Evolutionary conservation across 2,113 vertebrate genomes (phyloP), one percentile per base, ranked within the genome.

Genomic region (Lepisosteus oculatus): DNA sequence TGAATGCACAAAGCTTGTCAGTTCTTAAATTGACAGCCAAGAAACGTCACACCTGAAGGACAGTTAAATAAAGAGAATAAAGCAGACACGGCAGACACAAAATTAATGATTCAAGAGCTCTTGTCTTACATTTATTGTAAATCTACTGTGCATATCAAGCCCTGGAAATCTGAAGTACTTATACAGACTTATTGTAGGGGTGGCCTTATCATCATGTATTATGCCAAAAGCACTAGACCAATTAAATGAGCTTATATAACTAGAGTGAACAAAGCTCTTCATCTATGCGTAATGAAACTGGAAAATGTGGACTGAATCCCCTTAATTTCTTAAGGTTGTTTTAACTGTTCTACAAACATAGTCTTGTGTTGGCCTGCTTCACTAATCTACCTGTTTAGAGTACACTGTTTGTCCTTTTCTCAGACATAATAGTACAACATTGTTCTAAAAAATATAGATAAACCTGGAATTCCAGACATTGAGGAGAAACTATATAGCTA

Each of bases 361-460:
- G 12, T 74, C 61, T 15, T 66, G 71, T 65, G 45, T 72, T 9
- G 8, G 63, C 62, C 71, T 63, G 67, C 67, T 74, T 43, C 3
- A 8, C 14, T 74, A 69, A 64, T 69, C 67, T 54, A 29, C 43
- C 42, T 69, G 47, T 44, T 43, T 44, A 64, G 67, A 41, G 47
- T 69, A 8, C 8, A 65, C 8, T 42, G 29, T 9, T 42, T 65
- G 17, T 54, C 47, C 17, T 68, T 17, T 54, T 54, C 9, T 43
- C 42, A 4, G 3, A 4, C 41, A 6, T 12, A 64, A 9, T 45
- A 45, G 43, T 45, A 47, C 5, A 6, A 12, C 54, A 55, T 54
- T 68, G 54, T 55, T 17, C 47, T 51, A 3, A 15, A 45, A 14
- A 42, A 13, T 61, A 68, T 61, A n/a, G 55, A 55, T 29, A 17